Base-by-base conservation (phyloP, 2,888 invertebrate genomes). In the Buathra laborator region DNA sequence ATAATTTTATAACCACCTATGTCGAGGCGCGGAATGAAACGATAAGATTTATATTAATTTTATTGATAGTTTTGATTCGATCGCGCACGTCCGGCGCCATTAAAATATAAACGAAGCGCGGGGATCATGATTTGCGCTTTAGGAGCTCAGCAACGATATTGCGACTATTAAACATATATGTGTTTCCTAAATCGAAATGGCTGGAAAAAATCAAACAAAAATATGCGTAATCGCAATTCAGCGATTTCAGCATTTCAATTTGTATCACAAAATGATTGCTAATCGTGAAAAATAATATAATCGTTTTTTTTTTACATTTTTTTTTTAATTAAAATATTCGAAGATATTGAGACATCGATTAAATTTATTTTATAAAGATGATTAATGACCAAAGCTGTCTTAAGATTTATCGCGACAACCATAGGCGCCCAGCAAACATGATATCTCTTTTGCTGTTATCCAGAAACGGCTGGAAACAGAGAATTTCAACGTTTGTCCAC, bases 61-160 rank as follows among this genome's bases (percentile, higher is more conserved):
- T 66, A 81, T 71, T 72, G 76, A 84, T 81, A 67, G 67, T 77
- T 77, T 76, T 67, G 29, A 81, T 81, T 72, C 72, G 84, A 16
- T 72, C 51, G 19, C 19, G 10, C 43, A 59, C 51, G 32, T 64
- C 16, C 48, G 48, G 44, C 67, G 78, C 74, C 83, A 62, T 78
- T 83, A 78, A 83, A 78, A 74, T 78, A 68, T 62, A 62, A 74
- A 74, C 68, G 78, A 78, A 53, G 62, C 37, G 64, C 51, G 53
- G 48, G 70, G 16, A n/a, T 53, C 43, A 71, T 48, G 29, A 46
- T 72, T 19, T 53, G 51, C 70, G 53, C 43, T 72, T 59, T 59
- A 66, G n/a, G 46, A 56, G 64, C 56, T 56, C 32, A 44, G n/a
- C 43, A 44, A 53, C 62, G 29, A 51, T 32, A 76, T 51, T 66